Base-by-base conservation (phyloP, 1,140 invertebrate genomes). In the Drosophila quadrilineata region DNA sequence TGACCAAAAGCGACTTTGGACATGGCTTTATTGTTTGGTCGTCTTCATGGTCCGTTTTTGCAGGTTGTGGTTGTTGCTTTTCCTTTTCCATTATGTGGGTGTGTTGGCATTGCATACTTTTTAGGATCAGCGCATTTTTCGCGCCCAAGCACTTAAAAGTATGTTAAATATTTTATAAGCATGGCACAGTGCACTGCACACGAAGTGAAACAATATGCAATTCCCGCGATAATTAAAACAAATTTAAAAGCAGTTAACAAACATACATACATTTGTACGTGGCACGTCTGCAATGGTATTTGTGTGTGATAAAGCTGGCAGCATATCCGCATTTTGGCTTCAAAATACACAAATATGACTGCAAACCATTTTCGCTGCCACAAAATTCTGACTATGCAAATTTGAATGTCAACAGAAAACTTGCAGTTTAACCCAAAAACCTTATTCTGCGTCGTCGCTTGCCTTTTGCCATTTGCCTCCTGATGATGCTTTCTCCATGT, bases 331-430 rank as follows among this genome's bases (percentile, higher is more conserved):
- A 56, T 84, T n/a, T 74, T 21, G 77, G 73, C 56, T 69, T 66
- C 71, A 82, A 59, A 65, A 82, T 72, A 82, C 84, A n/a, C 77
- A 84, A 85, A 84, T 85, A 77, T 84, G 77, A 85, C 77, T 67
- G 77, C 50, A 48, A 41, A 57, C 33, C 43, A 26, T 41, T 56
- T 50, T 48, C 33, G 49, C 58, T 67, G 49, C 21, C 58, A 68
- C 69, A 60, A 76, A 76, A 84, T 84, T 75, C n/a, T 76, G 75
- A 62, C 72, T 66, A 82, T 85, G 79, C 77, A 84, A 84, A 84
- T 85, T 84, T 84, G 72, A 84, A 84, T 85, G 77, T 84, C 77
- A 84, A 84, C 79, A 85, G 85, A 45, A 84, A 84, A 86, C 66
- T 79, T 82, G 58, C 74, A 70, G 74, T 84, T 85, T 84, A 84